Conservation (phyloP, 2,113 vertebrate genomes). For the Hypocryptadius cinnamomeus region DNA sequence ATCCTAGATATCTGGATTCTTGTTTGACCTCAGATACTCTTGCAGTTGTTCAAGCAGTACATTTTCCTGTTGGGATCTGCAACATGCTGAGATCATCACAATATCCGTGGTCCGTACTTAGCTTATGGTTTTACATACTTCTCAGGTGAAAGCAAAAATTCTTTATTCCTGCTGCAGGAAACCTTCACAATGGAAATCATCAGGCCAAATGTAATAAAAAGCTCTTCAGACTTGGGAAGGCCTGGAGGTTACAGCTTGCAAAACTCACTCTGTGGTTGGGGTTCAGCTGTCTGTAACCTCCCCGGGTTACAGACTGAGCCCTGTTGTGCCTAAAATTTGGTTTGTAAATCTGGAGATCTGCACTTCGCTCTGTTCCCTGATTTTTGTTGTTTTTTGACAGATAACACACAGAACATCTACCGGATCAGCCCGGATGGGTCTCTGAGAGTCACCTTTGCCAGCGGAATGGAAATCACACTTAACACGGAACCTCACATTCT, state of each 20-base stretch:
- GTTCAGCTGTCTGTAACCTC: background rate
- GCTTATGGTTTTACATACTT: background rate
- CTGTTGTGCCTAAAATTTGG: background rate
- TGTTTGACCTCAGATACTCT: background rate
- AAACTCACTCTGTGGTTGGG: background rate
- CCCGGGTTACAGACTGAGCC: background rate
- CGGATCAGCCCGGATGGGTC: conserved; percentile 92
- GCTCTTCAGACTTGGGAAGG: background rate
- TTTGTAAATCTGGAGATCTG: background rate
- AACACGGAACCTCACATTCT: conserved; percentile 91
- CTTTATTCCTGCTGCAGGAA: background rate
- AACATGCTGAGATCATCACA: background rate
- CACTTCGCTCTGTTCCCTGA: background rate
- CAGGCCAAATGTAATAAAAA: background rate
- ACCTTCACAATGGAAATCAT: background rate
- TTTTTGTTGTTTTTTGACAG: conserved; percentile 62
- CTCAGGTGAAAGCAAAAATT: background rate
- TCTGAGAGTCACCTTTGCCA: conserved; percentile 88
- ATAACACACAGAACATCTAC: conserved; percentile 91
- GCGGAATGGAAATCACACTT: conserved; percentile 92
- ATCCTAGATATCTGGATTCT: background rate
- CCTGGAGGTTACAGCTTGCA: background rate
- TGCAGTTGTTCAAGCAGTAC: background rate
- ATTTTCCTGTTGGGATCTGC: background rate
- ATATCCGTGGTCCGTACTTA: background rate